phyloP scores from a whole-genome alignment of 1,140 invertebrate genomes.

The Cydia pomonella region DNA sequence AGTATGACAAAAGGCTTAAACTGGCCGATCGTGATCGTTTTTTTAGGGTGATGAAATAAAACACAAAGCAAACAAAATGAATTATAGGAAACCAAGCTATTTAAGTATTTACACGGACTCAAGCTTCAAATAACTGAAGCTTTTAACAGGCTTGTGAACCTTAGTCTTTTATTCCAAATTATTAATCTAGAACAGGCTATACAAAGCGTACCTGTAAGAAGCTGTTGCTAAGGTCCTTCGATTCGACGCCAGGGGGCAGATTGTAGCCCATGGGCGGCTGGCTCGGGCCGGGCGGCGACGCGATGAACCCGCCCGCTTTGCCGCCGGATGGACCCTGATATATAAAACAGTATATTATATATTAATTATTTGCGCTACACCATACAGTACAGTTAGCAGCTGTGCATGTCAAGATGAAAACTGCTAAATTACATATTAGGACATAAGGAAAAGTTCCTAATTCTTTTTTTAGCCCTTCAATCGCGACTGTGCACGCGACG shows the following conservation, averaged over 20 bases:
- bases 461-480: too few species aligned
- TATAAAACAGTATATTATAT: conserved; percentile 36
- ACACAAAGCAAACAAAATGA: neutral
- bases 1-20: too few species aligned
- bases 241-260: conserved; percentile 83
- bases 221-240: conserved; percentile 83
- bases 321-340: conserved; percentile 72
- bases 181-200: too few species aligned
- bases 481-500: too few species aligned
- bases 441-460: too few species aligned
- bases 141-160: neutral
- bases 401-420: too few species aligned
- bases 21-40: neutral
- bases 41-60: neutral
- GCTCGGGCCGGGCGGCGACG: conserved; percentile 67
- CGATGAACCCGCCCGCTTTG: conserved; percentile 80
- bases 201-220: conserved; percentile 80
- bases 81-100: neutral
- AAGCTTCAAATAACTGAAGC: too few species aligned
- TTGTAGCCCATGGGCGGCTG: conserved; percentile 86
- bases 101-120: neutral
- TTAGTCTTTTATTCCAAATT: too few species aligned
- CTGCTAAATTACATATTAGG: too few species aligned
- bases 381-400: neutral
- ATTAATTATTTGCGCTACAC: conserved; percentile 14